These are phyloP conservation scores for Patella pellucida DNA, from an alignment of 2,888 invertebrate species.

Conservation along the genomic window DNA sequence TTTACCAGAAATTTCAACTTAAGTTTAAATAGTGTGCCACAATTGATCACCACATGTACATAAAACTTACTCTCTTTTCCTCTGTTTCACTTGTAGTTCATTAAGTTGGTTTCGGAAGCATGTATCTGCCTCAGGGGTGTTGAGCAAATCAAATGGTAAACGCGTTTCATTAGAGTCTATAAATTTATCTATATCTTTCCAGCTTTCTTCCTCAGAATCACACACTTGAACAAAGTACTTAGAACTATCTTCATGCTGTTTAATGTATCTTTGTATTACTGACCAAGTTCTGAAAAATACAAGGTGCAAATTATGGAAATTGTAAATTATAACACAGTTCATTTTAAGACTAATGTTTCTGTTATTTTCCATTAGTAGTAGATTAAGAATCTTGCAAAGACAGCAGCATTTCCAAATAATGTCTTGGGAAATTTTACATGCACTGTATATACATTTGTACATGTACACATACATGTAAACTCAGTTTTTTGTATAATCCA, in stretches of 20 bases:
- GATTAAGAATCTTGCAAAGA: too few relatives aligned
- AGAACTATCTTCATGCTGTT: slow-evolving; percentile 92
- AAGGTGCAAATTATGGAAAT: neutral
- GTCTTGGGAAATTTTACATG: too few relatives aligned
- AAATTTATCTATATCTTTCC: slow-evolving; percentile 82
- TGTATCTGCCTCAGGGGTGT: slow-evolving; percentile 90
- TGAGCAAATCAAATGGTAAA: slow-evolving; percentile 92
- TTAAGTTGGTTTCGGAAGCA: slow-evolving; percentile 93
- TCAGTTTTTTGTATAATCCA: too few relatives aligned
- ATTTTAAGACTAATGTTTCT: too few relatives aligned
- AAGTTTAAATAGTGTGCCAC: too few relatives aligned
- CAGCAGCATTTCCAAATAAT: too few relatives aligned
- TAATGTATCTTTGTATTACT: slow-evolving; percentile 86
- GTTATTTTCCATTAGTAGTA: too few relatives aligned
- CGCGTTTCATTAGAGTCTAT: slow-evolving; percentile 79
- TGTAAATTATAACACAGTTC: neutral
- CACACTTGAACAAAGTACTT: slow-evolving; percentile 91
- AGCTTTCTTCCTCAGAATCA: slow-evolving; percentile 82
- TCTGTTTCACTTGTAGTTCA: slow-evolving; percentile 91
- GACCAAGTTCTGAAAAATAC: slow-evolving; percentile 84
- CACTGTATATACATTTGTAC: too few relatives aligned
- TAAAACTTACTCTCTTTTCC: slow-evolving; percentile 86
- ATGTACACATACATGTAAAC: too few relatives aligned
- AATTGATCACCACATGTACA: neutral
- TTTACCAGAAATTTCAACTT: too few relatives aligned